Evolutionary conservation across 2,113 vertebrate genomes (phyloP), one percentile per base, ranked within the genome.

Genomic region (Synodontis membranacea): DNA sequence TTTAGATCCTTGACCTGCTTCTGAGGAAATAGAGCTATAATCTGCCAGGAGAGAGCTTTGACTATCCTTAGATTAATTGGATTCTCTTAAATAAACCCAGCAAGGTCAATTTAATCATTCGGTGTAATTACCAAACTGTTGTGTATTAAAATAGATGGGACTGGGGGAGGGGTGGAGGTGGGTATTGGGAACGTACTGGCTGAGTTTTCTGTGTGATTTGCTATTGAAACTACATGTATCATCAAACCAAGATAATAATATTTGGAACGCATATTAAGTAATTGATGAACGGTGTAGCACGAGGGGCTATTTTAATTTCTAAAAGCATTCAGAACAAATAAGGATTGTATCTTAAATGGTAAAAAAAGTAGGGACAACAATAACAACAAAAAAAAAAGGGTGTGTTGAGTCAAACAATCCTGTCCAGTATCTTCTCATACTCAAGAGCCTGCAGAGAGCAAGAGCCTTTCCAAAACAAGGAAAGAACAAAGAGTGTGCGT

Each of bases 51-150:
- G 80, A 90, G 89, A 88, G 88, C 90, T 87, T 84, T 34, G 84
- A 88, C 92, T 89, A 88, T 81, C 17, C 8, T 86, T 91, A 89
- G 90, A 92, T 92, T 92, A 93, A 94, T 94, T 92, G 87, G 90
- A 92, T 93, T 92, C 91, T 89, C 89, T 88, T 39, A 83, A 85
- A 93, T 90, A 93, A 92, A 93, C 92, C 91, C 89, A 83, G 90
- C 83, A 86, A 93, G 92, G 94, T 94, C 92, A 95, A 94, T 94
- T 95, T 92, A 93, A 94, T 93, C 93, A 94, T 93, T 94, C 87
- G 68, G 90, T 93, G 91, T 94, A 94, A 94, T 94, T 94, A 93
- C 91, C 91, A 93, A 90, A 91, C 92, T 78, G 87, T 89, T 85
- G 81, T 88, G 68, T 87, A 90, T 89, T 90, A 87, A 88, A 88